These are phyloP conservation scores for Aphaenogaster floridana DNA, from an alignment of 1,140 invertebrate genomes.

Conservation along the genomic window DNA sequence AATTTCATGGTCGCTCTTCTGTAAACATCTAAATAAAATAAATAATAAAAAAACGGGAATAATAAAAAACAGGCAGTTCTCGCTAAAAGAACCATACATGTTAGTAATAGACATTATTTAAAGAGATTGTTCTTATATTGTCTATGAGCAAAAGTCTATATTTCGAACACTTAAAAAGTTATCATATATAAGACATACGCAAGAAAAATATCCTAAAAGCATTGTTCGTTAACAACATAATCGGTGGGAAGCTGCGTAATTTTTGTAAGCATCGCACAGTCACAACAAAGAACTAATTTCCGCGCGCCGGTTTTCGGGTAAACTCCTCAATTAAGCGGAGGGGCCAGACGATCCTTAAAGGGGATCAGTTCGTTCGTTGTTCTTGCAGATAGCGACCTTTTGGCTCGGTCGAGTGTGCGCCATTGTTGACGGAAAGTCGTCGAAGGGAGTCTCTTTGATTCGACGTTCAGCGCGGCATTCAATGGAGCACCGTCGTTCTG, in stretches of 20 bases:
- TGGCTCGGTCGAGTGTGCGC: background rate
- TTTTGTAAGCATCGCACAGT: background rate
- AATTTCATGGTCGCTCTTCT: background rate
- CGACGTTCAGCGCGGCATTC: constrained; percentile 12
- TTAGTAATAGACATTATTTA: background rate
- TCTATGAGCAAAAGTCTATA: background rate
- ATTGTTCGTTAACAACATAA: background rate
- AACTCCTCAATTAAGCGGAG: constrained; percentile 14
- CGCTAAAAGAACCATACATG: background rate
- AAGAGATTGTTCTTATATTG: background rate
- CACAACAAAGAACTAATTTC: background rate
- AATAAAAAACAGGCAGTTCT: background rate
- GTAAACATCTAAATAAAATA: background rate
- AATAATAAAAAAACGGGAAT: too few relatives aligned
- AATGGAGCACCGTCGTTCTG: constrained; percentile 17
- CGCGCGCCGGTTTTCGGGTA: background rate
- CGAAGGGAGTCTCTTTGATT: constrained; percentile 20
- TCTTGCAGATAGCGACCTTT: constrained; percentile 13
- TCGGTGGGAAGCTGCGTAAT: background rate
- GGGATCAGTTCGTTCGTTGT: constrained; percentile 16
- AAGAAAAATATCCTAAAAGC: background rate
- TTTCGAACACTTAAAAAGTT: background rate
- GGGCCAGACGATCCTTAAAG: constrained; percentile 38
- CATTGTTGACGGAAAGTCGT: constrained; percentile 40
- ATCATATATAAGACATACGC: background rate